A percentile compares a stretch with the other conserved stretches of the same genome.
These are phyloP conservation scores for Geotrypetes seraphini DNA, from an alignment of 2,797 vertebrate genomes.

Conservation along the genomic window DNA sequence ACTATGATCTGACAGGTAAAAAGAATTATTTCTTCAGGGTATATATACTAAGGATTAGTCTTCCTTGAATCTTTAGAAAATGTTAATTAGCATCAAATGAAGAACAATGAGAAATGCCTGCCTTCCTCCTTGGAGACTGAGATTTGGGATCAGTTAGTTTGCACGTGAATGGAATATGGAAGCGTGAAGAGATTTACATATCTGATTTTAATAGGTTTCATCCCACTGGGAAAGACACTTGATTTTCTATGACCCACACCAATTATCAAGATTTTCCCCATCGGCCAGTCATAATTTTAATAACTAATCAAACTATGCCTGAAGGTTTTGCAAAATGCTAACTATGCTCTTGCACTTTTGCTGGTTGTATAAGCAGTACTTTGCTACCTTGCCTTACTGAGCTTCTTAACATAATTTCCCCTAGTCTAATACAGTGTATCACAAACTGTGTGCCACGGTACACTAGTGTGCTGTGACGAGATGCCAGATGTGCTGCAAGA, in stretches of 20 bases:
- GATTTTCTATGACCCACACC: conserved; percentile 81
- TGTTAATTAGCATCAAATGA: conserved; percentile 53
- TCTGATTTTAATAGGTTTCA: conserved; percentile 75
- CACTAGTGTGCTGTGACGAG: no score
- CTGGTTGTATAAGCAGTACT: conserved; percentile 26
- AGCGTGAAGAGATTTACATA: conserved; percentile 73
- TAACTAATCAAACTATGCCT: conserved; percentile 58
- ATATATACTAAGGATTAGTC: conserved; percentile 14
- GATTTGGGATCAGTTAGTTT: conserved; percentile 42
- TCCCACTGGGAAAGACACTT: conserved; percentile 71
- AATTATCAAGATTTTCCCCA: conserved; percentile 78
- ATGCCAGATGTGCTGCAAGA: no score
- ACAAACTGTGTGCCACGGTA: no score
- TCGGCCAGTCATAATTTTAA: conserved; percentile 71
- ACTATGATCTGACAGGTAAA: conserved; percentile 19
- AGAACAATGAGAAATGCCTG: conserved; percentile 43
- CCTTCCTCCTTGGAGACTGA: conserved; percentile 39
- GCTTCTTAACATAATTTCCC: conserved; percentile 15
- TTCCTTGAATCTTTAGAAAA: conserved; percentile 38
- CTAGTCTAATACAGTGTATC: conserved; percentile 14
- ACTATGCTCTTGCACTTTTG: conserved; percentile 31
- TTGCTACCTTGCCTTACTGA: conserved; percentile 35
- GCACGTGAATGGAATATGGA: conserved; percentile 37
- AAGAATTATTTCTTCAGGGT: conserved; percentile 29
- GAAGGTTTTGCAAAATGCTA: conserved; percentile 48